Evolutionary conservation across 64 coral and sea anemone genomes (phyloP), one percentile per base, ranked within the genome.

Genomic region (Montipora efflorescens): DNA sequence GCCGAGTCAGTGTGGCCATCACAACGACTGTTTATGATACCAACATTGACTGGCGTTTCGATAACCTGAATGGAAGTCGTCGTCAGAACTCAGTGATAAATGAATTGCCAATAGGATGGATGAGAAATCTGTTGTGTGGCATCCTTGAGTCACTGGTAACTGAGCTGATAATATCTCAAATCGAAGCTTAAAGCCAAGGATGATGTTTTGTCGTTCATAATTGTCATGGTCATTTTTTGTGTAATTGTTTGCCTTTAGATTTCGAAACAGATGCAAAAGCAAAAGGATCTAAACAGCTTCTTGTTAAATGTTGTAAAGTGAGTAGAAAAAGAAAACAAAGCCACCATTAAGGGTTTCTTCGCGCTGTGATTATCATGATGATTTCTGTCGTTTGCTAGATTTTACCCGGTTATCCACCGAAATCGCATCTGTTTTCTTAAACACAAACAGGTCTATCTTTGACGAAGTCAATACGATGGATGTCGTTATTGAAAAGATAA

Each of bases 391-490:
- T 49, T 59, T 88, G 4, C 21, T 16, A 21, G 13, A 22, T 76
- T 88, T 9, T 74, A 16, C 1, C 48, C 46, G 47, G 50, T 11
- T 23, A 19, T 2, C 7, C 16, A 50, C 46, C 45, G 7, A 83
- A 5, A 19, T 50, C 3, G 79, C 7, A 7, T 22, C 20, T 89
- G 3, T 11, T 78, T 19, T 16, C 57, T 89, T 62, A 53, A 25
- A 90, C 75, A 99, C 36, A 36, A 23, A 67, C 75, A 99, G 98
- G 70, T 96, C 95, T 0, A 94, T 99, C 49, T 99, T 99, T 76
- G 98, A 99, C 68, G 98, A 99, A 92, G 83, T 99, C 45, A 93
- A 89, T 85, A 99, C 95, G 21, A 96, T 99, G 95, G 95, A 99
- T 81, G 90, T 94, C 4, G 98, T 99, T 2, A 96, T 99, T 67